Evolutionary conservation across 2,888 invertebrate species (phyloP).

Genomic region (Perithous albicinctus): DNA sequence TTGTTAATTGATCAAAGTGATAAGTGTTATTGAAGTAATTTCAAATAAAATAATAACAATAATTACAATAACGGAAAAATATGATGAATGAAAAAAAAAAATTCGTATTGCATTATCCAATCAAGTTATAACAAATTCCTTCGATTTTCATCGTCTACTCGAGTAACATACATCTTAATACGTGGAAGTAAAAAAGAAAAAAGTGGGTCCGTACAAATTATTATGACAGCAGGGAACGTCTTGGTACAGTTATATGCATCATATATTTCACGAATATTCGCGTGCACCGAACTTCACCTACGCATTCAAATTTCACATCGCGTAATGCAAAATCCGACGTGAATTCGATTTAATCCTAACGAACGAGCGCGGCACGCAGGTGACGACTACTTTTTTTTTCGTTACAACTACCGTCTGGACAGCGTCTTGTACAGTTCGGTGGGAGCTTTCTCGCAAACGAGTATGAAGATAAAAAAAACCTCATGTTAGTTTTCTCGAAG

Average conservation of each 20-base stretch:
- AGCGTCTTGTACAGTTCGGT: neutral
- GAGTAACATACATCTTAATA: neutral
- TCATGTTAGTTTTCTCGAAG: neutral
- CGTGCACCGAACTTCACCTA: conserved; percentile 7
- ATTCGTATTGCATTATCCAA: neutral
- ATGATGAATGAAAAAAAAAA: conserved; percentile 20
- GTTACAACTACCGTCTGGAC: neutral
- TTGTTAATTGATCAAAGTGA: too few species aligned
- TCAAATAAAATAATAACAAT: too few species aligned
- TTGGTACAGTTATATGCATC: neutral
- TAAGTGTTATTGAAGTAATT: too few species aligned
- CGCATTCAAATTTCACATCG: conserved; percentile 50
- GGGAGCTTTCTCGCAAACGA: neutral
- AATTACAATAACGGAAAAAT: conserved; percentile 20
- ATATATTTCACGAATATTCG: conserved; percentile 28
- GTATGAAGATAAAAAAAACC: neutral
- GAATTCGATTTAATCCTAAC: conserved; percentile 62
- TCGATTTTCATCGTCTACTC: neutral
- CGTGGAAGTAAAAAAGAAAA: neutral
- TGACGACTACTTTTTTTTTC: conserved; percentile 31
- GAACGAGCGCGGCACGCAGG: conserved; percentile 55
- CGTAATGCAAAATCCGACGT: conserved; percentile 57
- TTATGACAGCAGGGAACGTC: conserved; percentile 17
- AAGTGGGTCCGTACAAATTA: conserved; percentile 27
- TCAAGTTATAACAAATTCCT: neutral